phyloP scores from a whole-genome alignment of 2,113 vertebrate genomes.

The Anhinga rufa region DNA sequence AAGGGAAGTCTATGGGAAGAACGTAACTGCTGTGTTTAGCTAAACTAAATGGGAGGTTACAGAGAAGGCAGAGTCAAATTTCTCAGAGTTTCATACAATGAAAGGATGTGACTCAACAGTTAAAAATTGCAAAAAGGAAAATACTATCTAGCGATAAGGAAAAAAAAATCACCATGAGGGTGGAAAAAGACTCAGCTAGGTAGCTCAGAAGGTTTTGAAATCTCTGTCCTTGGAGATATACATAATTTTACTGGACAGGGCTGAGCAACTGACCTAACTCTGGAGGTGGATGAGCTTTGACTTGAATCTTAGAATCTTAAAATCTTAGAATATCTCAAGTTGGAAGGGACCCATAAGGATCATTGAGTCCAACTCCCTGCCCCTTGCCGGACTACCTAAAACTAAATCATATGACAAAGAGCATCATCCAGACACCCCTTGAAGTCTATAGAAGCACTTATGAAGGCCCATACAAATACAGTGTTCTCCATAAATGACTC shows the following conservation, averaged over 20 bases:
- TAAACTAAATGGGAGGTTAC: background rate
- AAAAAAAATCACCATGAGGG: background rate
- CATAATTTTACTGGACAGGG: background rate
- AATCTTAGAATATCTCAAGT: background rate
- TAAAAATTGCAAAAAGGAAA: background rate
- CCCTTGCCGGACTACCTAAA: background rate
- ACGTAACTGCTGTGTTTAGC: background rate
- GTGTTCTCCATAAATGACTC: background rate
- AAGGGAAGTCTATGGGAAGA: background rate
- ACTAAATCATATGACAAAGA: background rate
- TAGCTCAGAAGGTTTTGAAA: background rate
- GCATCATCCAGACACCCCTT: rapidly evolving
- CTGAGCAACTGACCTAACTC: background rate
- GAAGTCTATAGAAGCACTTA: background rate
- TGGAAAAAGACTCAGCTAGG: background rate
- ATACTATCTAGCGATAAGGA: background rate
- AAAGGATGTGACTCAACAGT: background rate
- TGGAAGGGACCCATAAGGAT: background rate
- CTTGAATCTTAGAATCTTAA: background rate
- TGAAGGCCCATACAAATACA: background rate
- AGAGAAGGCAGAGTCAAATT: background rate
- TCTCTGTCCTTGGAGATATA: background rate
- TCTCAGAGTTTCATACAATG: background rate
- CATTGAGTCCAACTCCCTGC: background rate
- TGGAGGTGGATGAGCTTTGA: background rate